phyloP scores from a whole-genome alignment of 92 coral and sea anemone genomes.

The Epizoanthus rinbou region DNA sequence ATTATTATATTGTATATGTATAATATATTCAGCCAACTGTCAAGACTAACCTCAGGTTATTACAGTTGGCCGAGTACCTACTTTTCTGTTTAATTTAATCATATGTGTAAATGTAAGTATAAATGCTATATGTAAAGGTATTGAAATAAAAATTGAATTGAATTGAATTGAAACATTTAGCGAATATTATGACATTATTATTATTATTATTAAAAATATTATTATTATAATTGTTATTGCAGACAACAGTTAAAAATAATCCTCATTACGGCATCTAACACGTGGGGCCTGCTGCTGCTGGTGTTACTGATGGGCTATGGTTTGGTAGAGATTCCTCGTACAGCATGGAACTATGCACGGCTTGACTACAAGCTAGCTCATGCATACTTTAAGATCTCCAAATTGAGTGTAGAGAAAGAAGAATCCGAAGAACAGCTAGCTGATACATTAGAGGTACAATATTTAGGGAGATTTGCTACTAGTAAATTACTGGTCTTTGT shows the following conservation, averaged over 20 bases:
- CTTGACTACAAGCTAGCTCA: slow-evolving; percentile 93
- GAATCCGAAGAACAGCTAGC: slow-evolving; percentile 95
- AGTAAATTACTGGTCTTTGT: background rate
- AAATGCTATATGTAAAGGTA: too few relatives aligned
- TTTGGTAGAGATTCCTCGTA: slow-evolving; percentile 92
- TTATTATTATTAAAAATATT: background rate
- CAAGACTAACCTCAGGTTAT: too few relatives aligned
- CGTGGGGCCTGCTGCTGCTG: slow-evolving; percentile 93
- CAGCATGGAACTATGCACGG: slow-evolving; percentile 91
- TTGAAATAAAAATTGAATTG: too few relatives aligned
- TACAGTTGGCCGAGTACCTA: too few relatives aligned
- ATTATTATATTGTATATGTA: too few relatives aligned
- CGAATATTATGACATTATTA: too few relatives aligned
- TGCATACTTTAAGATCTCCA: slow-evolving; percentile 94
- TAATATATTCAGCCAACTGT: too few relatives aligned
- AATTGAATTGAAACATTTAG: too few relatives aligned
- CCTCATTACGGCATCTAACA: slow-evolving; percentile 97
- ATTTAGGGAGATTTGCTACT: background rate
- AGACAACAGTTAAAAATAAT: slow-evolving; percentile 83
- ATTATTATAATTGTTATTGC: background rate
- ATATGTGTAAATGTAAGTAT: too few relatives aligned
- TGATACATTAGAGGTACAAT: slow-evolving; percentile 84
- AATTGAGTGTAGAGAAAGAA: slow-evolving; percentile 93
- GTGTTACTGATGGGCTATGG: slow-evolving; percentile 98
- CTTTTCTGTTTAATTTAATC: too few relatives aligned